Evolutionary conservation across 2,888 invertebrate species (phyloP).

Genomic region (Patella ulyssiponensis): DNA sequence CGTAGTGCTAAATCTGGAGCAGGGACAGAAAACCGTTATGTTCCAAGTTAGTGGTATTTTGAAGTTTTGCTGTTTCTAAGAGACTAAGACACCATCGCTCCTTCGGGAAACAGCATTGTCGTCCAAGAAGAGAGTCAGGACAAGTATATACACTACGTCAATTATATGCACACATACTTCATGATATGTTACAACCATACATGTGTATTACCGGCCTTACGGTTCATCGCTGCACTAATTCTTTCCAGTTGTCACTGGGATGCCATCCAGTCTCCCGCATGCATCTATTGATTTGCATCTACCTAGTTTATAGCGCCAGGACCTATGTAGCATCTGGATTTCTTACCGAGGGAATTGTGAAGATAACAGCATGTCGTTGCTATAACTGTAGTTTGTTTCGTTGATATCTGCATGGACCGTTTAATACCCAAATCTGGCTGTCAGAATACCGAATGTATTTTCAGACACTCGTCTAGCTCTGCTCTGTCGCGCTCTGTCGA

Average conservation of each 20-base stretch:
- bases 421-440: conserved; percentile 29
- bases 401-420: conserved; percentile 19
- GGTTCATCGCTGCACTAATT: conserved; percentile 1
- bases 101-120: conserved; percentile 20
- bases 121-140: background rate
- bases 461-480: background rate
- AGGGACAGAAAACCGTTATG: conserved; percentile 25
- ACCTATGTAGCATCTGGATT: no score
- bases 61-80: conserved; percentile 28
- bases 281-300: no score
- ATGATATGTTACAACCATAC: no score
- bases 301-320: conserved; percentile 14
- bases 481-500: no score
- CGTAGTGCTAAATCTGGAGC: conserved; percentile 29
- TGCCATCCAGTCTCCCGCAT: conserved; percentile 12
- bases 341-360: no score
- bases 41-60: conserved; percentile 30
- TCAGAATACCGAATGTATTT: conserved; percentile 16
- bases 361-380: conserved; percentile 26
- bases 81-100: conserved; percentile 27
- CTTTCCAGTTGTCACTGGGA: background rate
- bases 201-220: background rate
- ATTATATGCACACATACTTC: no score
- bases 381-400: conserved; percentile 21
- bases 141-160: no score